These are phyloP conservation scores for Ptychochromis oligacanthus DNA, from an alignment of 2,113 vertebrate genomes.

Conservation along the genomic window DNA sequence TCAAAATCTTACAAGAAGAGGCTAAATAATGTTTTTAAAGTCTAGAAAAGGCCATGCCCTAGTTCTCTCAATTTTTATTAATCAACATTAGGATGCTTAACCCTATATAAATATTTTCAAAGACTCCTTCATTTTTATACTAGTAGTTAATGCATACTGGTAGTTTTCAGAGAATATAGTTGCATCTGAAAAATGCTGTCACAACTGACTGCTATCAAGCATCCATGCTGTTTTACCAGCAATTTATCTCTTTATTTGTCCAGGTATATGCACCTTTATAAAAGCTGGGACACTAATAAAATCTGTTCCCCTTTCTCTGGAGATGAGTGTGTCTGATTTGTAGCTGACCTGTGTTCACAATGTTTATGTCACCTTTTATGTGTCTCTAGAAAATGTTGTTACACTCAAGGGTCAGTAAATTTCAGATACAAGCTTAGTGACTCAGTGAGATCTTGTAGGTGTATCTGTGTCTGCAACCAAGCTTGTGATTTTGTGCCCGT, in stretches of 20 bases:
- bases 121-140: neutral
- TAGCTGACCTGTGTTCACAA: conserved; percentile 1
- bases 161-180: neutral
- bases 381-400: conserved; percentile 10
- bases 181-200: neutral
- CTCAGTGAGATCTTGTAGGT: conserved; percentile 5
- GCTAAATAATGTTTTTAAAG: neutral
- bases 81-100: neutral
- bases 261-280: neutral
- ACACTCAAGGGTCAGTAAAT: conserved; percentile 8
- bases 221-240: neutral
- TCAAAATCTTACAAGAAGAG: neutral
- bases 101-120: neutral
- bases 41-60: neutral
- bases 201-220: neutral
- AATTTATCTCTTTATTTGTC: neutral
- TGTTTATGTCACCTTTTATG: neutral
- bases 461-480: neutral
- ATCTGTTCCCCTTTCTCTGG: conserved; percentile 10
- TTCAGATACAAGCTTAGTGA: conserved; percentile 31
- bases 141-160: neutral
- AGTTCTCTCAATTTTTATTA: neutral
- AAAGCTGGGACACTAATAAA: neutral
- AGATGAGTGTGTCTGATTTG: conserved; percentile 42
- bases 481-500: neutral